Evolutionary conservation across 2,888 invertebrate genomes (phyloP), one percentile per base, ranked within the genome.

Genomic region (Dicycla oo): DNA sequence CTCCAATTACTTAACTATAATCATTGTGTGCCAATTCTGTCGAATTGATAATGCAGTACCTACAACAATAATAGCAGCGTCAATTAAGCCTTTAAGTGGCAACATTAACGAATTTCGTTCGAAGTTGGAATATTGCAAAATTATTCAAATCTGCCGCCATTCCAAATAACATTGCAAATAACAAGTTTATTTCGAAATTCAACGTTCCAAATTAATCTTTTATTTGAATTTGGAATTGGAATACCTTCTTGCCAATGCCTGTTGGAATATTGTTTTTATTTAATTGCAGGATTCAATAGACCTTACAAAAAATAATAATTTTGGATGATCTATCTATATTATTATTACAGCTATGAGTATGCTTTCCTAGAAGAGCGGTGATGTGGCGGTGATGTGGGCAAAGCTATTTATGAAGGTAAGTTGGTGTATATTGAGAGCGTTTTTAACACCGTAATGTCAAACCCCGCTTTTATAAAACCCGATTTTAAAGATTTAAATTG

Each of bases 191-290:
- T 69, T 58, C 38, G 54, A 54, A 73, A 40, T 66, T 69, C 49
- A 58, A 47, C 73, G 53, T 63, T 73, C 49, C 43, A 68, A 72
- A 73, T 73, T 3, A 69, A 72, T 6, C 20, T 54, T 34, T 20
- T 73, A 66, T 76, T 80, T 80, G 54, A 80, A 80, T 73, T 79
- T 61, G 30, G 45, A 75, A 67, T 51, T 18, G 40, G 61, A 8
- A 56, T 40, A 3, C 3, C 13, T 61, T n/a, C 60, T 61, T 53
- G 30, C 13, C 26, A 38, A 23, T 60, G 18, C 5, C 34, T 15
- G 26, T 45, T 49, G 23, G 13, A 70, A 13, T 18, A 38, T 6
- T 26, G 20, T 34, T 34, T 20, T 47, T 45, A 43, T 65, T 26
- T 1, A 10, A 45, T n/a, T 38, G n/a, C 26, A 2, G 3, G 18